Evolutionary conservation across 2,113 vertebrate species (phyloP).

Genomic region (Rhinogobius similis): DNA sequence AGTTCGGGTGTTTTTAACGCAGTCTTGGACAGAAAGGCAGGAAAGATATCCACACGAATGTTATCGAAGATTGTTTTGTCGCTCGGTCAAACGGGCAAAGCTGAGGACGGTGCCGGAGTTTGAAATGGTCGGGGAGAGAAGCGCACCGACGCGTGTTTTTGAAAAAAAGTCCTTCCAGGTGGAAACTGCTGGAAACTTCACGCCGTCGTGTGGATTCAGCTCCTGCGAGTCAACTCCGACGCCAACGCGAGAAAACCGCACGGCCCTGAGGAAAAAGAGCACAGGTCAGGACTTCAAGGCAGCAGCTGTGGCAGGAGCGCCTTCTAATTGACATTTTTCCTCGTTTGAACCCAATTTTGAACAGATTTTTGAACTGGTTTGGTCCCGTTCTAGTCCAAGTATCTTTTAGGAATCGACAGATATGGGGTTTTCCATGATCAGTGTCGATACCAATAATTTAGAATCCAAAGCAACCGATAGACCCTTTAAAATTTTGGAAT

Average conservation of each 20-base stretch:
- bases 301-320: too few species aligned
- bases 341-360: too few species aligned
- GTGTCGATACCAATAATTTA: too few species aligned
- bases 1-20: conserved; percentile 40
- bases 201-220: conserved; percentile 28
- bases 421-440: too few species aligned
- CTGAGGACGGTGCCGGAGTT: not conserved
- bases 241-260: conserved; percentile 28
- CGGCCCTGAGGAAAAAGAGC: conserved; percentile 34
- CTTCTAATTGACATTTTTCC: too few species aligned
- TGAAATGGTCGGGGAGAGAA: not conserved
- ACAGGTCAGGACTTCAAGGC: not conserved
- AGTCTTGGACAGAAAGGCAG: conserved; percentile 61
- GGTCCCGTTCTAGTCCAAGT: too few species aligned
- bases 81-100: conserved; percentile 17
- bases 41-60: conserved; percentile 38
- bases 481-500: too few species aligned
- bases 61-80: not conserved
- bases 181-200: not conserved
- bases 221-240: conserved; percentile 42
- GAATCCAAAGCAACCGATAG: too few species aligned
- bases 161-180: not conserved
- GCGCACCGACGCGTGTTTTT: not conserved
- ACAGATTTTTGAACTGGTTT: too few species aligned
- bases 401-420: too few species aligned